These are phyloP conservation scores for Scolopax mira DNA, from an alignment of 2,113 vertebrate species.

Conservation along the genomic window DNA sequence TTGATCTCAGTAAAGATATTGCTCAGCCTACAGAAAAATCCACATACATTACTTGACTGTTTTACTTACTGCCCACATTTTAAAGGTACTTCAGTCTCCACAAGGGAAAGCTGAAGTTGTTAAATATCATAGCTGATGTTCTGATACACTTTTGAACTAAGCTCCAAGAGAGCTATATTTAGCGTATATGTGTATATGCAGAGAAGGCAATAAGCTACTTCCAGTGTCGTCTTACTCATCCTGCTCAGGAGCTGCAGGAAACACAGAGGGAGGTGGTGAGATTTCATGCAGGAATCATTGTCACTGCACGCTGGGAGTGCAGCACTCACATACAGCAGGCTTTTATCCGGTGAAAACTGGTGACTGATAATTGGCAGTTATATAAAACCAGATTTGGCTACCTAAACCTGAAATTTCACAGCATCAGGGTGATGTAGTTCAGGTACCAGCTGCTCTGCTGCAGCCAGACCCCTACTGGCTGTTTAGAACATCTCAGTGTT, in stretches of 20 bases:
- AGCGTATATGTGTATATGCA: neutral
- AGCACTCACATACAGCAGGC: fast-evolving
- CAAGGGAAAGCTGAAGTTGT: neutral
- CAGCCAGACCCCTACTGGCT: neutral
- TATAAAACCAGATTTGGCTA: neutral
- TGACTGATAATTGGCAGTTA: neutral
- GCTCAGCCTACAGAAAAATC: neutral
- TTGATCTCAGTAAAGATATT: neutral
- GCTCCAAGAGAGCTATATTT: neutral
- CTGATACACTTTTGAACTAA: neutral
- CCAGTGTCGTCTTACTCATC: neutral
- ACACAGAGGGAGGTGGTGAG: neutral
- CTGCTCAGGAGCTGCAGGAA: neutral
- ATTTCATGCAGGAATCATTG: neutral
- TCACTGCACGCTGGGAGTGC: fast-evolving
- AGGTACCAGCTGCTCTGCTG: neutral
- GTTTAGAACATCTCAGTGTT: fast-evolving
- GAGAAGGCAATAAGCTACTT: neutral
- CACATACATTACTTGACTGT: neutral
- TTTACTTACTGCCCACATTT: neutral
- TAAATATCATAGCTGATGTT: neutral
- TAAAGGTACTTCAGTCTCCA: neutral
- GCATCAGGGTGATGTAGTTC: neutral
- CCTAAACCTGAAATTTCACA: neutral
- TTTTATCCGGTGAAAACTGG: neutral